Base-by-base conservation (phyloP, 2,797 vertebrate species). In the Anableps anableps region DNA sequence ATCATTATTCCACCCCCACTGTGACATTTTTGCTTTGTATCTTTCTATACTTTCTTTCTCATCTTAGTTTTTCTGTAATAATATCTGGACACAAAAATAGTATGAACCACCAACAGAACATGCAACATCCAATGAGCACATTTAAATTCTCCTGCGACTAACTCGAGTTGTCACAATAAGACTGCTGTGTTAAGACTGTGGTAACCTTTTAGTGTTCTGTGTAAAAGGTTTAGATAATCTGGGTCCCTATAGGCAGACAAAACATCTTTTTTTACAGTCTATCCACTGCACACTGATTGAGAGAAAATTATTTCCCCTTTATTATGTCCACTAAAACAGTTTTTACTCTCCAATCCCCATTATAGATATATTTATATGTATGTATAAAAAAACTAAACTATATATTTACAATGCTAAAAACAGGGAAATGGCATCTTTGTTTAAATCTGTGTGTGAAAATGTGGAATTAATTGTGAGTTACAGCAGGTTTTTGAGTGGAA, bases 71-170 rank as follows among this genome's bases (percentile, higher is more conserved):
- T 94, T 94, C 93, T 91, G 90, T 87, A 93, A 94, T 95, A 95
- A 94, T 95, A 96, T 96, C 94, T 92, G 91, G 93, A 97, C 96
- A 95, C 93, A 96, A 96, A 97, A 96, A 96, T 95, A 94, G 77
- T 95, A 96, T 96, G 95, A 96, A 97, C 96, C 95, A 97, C 96
- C 96, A 97, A 95, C 94, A 87, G 95, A 90, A 97, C 98, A 99
- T 99, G 98, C 98, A 98, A 99, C 96, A 97, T 96, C 96, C 96
- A 97, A 92, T 96, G 96, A 96, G 96, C 97, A 97, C 96, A 97
- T 97, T 96, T 96, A 94, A 95, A 95, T 95, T 96, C 92, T 97
- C 94, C 95, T 96, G 96, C 94, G 93, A 95, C 92, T 95, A 45
- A 95, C 93, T 93, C 31, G 90, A 93, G 94, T 92, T 91, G 89